Evolutionary conservation across 92 coral and sea anemone genomes (phyloP), one percentile per base, ranked within the genome.

Genomic region (Phenganax subtilis): DNA sequence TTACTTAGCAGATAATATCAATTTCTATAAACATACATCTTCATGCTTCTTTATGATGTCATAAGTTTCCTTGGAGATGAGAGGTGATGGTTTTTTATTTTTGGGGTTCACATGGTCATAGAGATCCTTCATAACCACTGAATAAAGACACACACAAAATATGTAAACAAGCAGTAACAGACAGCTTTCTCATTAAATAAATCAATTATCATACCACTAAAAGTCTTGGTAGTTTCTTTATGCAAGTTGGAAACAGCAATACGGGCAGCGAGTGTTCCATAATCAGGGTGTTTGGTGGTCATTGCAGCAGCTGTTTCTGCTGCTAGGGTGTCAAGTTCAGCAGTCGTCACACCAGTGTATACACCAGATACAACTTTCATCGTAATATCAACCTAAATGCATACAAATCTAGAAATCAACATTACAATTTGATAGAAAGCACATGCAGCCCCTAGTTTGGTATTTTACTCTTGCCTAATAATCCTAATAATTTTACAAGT

Each of bases 271-370:
- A 94, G 79, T 12, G 91, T 64, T 11, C 96, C 98, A 90, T 94
- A 94, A 75, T 94, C 98, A 31, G 98, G 98, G 80, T 94, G 98
- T 55, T 87, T 88, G 53, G 98, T 94, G 16, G 98, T 94, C 98
- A 94, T 94, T 51, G 98, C 92, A 1, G 96, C 97, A 10, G 98
- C 92, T 54, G 87, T 92, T 78, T 94, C 98, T 0, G 98, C 98
- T 8, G 98, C 98, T 8, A 94, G 90, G 9, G 91, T 94, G 74
- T 94, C 98, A 16, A 94, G 89, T 76, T 94, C 96, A 54, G 93
- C 88, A 8, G 98, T 94, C 9, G 87, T 88, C 3, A 94, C 97
- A 11, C 97, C 97, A 53, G 90, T 86, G 87, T 94, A 94, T 30
- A 94, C 91, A 7, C 98, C 98, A 61, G 88, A 81, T 0, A 94